Evolutionary conservation across 2,797 vertebrate species (phyloP).

Genomic region (Malacoctenus gilli): DNA sequence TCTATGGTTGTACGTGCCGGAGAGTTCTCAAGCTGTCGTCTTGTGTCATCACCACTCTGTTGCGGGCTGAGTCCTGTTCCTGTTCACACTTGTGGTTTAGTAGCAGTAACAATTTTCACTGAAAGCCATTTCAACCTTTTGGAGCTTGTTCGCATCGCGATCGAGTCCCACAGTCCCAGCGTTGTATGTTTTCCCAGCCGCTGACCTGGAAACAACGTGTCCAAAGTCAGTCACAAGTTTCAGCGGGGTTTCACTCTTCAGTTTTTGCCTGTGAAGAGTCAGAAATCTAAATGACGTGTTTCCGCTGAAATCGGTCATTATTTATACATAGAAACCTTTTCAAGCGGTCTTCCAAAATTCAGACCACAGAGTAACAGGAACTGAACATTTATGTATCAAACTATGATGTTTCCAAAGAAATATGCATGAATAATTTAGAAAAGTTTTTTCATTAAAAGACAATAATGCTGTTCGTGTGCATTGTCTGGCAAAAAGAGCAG

Average conservation of each 20-base stretch:
- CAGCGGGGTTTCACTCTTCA: constrained; percentile 17
- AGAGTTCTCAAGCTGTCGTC: neutral
- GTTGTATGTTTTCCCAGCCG: constrained; percentile 11
- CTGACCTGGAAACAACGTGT: constrained; percentile 36
- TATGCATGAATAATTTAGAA: no score
- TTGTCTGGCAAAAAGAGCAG: neutral
- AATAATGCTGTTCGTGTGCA: no score
- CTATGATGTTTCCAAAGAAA: no score
- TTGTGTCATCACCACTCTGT: constrained; percentile 4
- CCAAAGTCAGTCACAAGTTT: constrained; percentile 33
- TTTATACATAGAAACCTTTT: neutral
- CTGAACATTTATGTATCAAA: neutral
- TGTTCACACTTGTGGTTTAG: constrained; percentile 14
- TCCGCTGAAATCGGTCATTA: neutral
- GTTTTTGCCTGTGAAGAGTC: constrained; percentile 6
- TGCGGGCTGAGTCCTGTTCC: constrained; percentile 12
- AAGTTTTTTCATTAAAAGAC: no score
- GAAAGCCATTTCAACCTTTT: constrained; percentile 4
- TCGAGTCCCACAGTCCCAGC: constrained; percentile 16
- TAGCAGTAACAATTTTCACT: neutral
- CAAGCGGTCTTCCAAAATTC: neutral
- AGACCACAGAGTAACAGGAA: neutral
- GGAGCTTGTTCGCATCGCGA: constrained; percentile 19
- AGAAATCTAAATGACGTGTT: neutral
- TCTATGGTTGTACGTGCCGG: no score